Conservation (phyloP, 2,888 invertebrate species). For the Apamea anceps region DNA sequence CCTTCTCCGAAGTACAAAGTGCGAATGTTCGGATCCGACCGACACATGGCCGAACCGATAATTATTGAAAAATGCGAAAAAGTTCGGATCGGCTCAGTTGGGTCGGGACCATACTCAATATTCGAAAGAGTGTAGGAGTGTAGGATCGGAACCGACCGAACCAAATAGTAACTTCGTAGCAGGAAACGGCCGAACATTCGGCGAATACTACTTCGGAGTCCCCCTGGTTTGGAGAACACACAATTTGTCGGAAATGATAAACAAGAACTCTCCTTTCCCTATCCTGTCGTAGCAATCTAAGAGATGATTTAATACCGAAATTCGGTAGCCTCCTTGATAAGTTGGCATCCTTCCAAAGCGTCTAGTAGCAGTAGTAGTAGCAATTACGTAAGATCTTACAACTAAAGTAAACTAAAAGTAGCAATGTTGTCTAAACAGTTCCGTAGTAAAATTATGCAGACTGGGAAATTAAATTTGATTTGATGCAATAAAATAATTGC, state of each 20-base stretch:
- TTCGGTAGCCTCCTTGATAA: constrained; percentile 42
- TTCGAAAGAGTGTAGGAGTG: no score
- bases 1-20: no score
- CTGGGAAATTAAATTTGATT: background rate
- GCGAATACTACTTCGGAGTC: no score
- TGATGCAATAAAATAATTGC: background rate
- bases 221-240: no score
- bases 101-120: no score
- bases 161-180: no score
- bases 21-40: no score
- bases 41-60: no score
- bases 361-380: constrained; percentile 55
- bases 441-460: constrained; percentile 3
- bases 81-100: no score
- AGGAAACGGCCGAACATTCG: no score
- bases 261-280: background rate
- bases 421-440: constrained; percentile 26
- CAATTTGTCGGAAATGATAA: background rate
- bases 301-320: constrained; percentile 58
- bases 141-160: no score
- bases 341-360: constrained; percentile 64
- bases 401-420: constrained; percentile 28
- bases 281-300: background rate
- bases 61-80: no score
- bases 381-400: constrained; percentile 58